Evolutionary conservation across 2,888 invertebrate genomes (phyloP), one percentile per base, ranked within the genome.

Genomic region (Anthrax anthrax): DNA sequence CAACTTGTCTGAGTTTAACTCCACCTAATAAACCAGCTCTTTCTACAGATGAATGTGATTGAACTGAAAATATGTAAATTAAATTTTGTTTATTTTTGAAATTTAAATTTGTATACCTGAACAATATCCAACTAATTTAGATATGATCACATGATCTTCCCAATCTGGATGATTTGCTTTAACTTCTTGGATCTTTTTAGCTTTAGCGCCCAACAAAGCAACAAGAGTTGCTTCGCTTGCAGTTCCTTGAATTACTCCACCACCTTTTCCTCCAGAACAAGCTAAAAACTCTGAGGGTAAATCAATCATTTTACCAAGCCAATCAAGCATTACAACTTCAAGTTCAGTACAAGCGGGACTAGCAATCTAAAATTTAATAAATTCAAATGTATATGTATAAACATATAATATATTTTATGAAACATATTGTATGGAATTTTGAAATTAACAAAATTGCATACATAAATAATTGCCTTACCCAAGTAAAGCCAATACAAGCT

Each of bases 311-410:
- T 92, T 88, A 39, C 90, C 95, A 54, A 96, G 69, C 96, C 95
- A 96, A 69, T 96, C 91, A 60, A 95, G 69, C 84, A 91, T 92
- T 18, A 90, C 82, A 2, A 94, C 91, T 70, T 95, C 95, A 47
- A 96, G 71, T 65, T 96, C 95, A 0, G 95, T 95, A 62, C 94
- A 95, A 0, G 94, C 92, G 0, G 95, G 95, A 68, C 91, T 90
- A 0, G 92, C 83, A 53, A 89, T 88, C 89, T 89, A 62, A 39
- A 67, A 64, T 18, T 18, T 18, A 14, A 14, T 42, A 34, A n/a
- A n/a, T n/a, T n/a, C n/a, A n/a, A n/a, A n/a, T n/a, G n/a, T n/a
- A n/a, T n/a, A n/a, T n/a, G n/a, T n/a, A n/a, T n/a, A n/a, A n/a
- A n/a, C n/a, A n/a, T n/a, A n/a, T n/a, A n/a, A n/a, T n/a, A n/a